Percentiles rank a stretch among this genome's conserved stretches.
These are phyloP conservation scores for Ovibos moschatus DNA, from an alignment of 2,113 vertebrate genomes.

Conservation along the genomic window DNA sequence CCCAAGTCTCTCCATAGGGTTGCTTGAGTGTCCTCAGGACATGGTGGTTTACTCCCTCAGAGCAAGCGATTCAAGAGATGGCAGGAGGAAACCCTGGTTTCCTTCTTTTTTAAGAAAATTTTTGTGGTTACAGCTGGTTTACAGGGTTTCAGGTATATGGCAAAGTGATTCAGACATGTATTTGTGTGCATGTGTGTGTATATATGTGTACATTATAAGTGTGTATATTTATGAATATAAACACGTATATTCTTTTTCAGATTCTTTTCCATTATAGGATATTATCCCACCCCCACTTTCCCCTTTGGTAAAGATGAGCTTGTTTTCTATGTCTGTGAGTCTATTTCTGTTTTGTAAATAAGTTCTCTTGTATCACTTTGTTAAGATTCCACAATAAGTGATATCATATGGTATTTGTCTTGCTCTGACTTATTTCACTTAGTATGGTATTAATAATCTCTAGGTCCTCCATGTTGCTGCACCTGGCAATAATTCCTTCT, in stretches of 20 bases:
- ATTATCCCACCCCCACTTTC: neutral
- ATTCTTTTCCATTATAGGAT: neutral
- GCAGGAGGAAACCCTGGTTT: neutral
- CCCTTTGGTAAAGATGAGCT: neutral
- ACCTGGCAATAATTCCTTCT: neutral
- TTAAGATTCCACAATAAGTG: neutral
- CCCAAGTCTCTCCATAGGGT: neutral
- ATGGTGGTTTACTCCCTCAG: neutral
- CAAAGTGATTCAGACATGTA: neutral
- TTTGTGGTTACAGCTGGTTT: neutral
- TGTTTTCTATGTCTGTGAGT: neutral
- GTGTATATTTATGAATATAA: neutral
- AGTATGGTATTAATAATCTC: neutral
- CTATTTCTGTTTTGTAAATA: neutral
- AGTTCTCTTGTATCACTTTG: neutral
- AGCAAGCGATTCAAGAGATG: neutral
- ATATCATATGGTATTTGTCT: neutral
- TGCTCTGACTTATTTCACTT: neutral
- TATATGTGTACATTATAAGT: neutral
- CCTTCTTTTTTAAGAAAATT: neutral
- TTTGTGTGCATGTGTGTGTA: neutral
- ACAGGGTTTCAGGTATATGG: neutral
- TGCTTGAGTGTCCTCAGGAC: neutral
- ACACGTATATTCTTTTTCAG: neutral
- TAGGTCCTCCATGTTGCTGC: neutral